Conservation (phyloP, 2,113 vertebrate genomes). For the Mobula hypostoma region DNA sequence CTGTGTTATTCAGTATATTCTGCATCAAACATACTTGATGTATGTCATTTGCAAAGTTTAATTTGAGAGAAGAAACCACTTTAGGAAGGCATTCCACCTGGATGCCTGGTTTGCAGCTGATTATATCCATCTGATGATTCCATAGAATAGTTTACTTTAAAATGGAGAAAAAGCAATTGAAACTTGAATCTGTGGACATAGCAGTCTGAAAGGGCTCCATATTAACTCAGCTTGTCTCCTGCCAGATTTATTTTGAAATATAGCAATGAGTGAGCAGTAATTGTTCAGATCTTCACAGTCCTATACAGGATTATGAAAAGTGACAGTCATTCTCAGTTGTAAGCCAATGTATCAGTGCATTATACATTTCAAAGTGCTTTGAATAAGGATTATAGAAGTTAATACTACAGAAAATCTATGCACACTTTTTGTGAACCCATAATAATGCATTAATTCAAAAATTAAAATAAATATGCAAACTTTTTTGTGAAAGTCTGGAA, state of each 20-base stretch:
- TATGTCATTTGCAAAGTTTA: background rate
- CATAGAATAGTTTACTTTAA: background rate
- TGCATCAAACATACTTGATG: background rate
- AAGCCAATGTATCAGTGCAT: background rate
- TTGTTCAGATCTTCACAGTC: background rate
- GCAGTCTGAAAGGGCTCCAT: background rate
- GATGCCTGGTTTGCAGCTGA: slow-evolving; percentile 1
- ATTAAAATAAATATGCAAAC: background rate
- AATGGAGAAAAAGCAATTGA: background rate
- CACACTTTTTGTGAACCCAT: background rate
- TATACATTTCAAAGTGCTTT: slow-evolving; percentile 15
- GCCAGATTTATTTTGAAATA: background rate
- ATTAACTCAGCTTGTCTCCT: background rate
- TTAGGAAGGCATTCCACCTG: slow-evolving; percentile 24
- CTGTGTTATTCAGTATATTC: background rate
- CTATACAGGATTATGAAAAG: background rate
- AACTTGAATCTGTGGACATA: background rate
- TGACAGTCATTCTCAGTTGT: slow-evolving; percentile 13
- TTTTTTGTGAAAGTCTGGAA: background rate
- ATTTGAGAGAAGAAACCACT: background rate
- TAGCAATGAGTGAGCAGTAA: background rate
- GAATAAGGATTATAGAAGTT: background rate
- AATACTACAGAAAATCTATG: slow-evolving; percentile 8
- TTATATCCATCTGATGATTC: background rate
- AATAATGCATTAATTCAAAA: background rate